Evolutionary conservation across 2,888 invertebrate species (phyloP), one percentile per base, ranked within the genome.

Genomic region (Zaprionus obscuricornis): DNA sequence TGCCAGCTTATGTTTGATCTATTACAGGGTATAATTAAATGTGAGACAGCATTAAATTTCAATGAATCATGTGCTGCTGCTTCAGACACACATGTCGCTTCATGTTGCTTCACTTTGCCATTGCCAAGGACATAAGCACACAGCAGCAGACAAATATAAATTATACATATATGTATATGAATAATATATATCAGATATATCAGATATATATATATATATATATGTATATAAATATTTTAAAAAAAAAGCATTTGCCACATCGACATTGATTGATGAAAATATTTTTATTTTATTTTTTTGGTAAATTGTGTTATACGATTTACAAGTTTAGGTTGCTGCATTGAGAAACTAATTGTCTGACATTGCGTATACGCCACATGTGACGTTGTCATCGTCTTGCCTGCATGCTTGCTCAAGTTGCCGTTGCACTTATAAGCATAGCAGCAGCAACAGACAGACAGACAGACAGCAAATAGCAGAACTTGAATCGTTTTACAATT

Each of bases 191-290:
- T n/a, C n/a, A n/a, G n/a, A n/a, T n/a, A n/a, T n/a, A n/a, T n/a
- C n/a, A n/a, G n/a, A n/a, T n/a, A n/a, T n/a, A n/a, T n/a, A n/a
- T n/a, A n/a, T n/a, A n/a, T n/a, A n/a, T n/a, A n/a, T n/a, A n/a
- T n/a, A n/a, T n/a, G n/a, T n/a, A n/a, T n/a, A 31, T 11, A 57
- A 36, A 46, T 50, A 20, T 42, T 58, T 69, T 50, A 68, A 58
- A 40, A 67, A 55, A 57, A 67, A 42, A 52, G 78, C n/a, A 60
- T 77, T 78, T 64, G 46, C 54, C 65, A n/a, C 42, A 69, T 51
- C 50, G 76, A 85, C 84, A 79, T 79, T 79, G 79, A 85, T 83
- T 85, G 86, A 85, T 85, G 86, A 67, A 83, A 74, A 72, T 68
- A n/a, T n/a, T n/a, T n/a, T n/a, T n/a, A n/a, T n/a, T n/a, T n/a